Evolutionary conservation across 2,113 vertebrate genomes (phyloP).

Genomic region (Sterna hirundo): DNA sequence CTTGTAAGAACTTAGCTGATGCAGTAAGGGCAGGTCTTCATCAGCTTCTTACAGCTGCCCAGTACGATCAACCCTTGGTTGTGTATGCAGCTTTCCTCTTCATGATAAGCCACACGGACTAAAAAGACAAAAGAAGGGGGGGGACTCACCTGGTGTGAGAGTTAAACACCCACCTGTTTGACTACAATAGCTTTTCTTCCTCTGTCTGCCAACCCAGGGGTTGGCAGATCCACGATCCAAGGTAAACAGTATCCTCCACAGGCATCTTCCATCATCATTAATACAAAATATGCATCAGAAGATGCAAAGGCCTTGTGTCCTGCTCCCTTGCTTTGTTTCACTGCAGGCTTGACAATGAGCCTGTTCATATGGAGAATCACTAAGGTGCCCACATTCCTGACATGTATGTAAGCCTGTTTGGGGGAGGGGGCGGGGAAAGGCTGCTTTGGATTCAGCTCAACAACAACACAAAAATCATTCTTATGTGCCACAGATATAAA

Average conservation of each 20-base stretch:
- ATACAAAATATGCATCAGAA: neutral
- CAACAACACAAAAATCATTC: neutral
- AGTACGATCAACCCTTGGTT: neutral
- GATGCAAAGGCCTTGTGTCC: neutral
- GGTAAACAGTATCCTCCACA: neutral
- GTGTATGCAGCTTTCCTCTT: neutral
- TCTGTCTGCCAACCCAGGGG: neutral
- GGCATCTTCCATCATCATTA: neutral
- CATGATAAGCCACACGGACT: neutral
- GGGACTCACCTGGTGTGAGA: accelerated
- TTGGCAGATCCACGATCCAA: neutral
- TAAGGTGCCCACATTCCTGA: neutral
- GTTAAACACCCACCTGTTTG: neutral
- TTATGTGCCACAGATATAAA: neutral
- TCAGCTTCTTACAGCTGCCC: neutral
- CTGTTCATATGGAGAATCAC: neutral
- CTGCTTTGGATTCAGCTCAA: neutral
- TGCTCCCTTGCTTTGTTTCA: neutral
- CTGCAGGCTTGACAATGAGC: neutral
- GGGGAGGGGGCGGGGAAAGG: accelerated
- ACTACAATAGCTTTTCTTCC: neutral
- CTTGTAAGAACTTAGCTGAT: neutral
- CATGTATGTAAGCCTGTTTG: neutral
- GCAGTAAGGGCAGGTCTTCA: neutral
- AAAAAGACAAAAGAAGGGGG: neutral